Conservation (phyloP, 1,140 invertebrate species). For the Plectrocnemia conspersa region DNA sequence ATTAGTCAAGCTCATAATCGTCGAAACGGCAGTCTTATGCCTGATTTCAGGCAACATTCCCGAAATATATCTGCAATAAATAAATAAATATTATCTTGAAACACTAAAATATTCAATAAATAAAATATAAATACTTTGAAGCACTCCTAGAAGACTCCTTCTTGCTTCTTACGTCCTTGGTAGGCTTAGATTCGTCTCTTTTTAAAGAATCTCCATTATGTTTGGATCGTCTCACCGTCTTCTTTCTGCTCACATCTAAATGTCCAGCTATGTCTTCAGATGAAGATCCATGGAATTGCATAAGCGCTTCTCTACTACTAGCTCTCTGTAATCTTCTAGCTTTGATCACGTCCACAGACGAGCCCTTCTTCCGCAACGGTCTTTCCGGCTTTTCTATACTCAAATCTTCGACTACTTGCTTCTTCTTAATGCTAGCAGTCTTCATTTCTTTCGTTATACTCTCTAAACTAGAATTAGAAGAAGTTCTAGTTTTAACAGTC, state of each 20-base stretch:
- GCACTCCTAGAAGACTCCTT: conserved; percentile 16
- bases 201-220: conserved; percentile 1
- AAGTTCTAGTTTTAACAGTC: conserved; percentile 35
- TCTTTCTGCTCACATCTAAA: conserved; percentile 37
- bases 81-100: conserved; percentile 6
- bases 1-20: conserved; percentile 39
- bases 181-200: not conserved
- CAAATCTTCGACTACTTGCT: conserved; percentile 25
- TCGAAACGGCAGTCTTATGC: conserved; percentile 46
- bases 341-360: conserved; percentile 40
- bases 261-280: conserved; percentile 47
- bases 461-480: conserved; percentile 47
- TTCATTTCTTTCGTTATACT: conserved; percentile 38
- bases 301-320: conserved; percentile 46
- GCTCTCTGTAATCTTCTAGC: conserved; percentile 48
- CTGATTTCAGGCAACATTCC: conserved; percentile 42
- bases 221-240: conserved; percentile 37
- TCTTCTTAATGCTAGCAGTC: conserved; percentile 13
- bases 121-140: conserved; percentile 14
- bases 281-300: conserved; percentile 47
- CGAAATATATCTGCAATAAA: conserved; percentile 19
- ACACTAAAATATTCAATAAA: not conserved
- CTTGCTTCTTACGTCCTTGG: conserved; percentile 5
- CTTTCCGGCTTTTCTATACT: conserved; percentile 30
- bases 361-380: conserved; percentile 30